These are phyloP conservation scores for Yoshiicerus persimilis DNA, from an alignment of 1,140 invertebrate genomes.

Conservation along the genomic window DNA sequence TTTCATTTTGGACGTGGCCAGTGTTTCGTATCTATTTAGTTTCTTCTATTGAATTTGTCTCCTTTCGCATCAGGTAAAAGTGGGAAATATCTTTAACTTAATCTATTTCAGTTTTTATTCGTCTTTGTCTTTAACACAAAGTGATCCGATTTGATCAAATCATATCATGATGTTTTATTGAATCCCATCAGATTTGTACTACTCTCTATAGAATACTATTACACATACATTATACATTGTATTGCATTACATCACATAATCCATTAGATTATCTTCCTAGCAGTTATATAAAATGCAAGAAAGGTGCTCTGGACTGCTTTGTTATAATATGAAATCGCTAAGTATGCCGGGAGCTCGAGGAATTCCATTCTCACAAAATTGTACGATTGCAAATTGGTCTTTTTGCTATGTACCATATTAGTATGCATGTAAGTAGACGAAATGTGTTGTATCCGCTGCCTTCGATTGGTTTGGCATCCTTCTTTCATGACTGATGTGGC, in stretches of 20 bases:
- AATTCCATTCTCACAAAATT: neutral
- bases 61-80: neutral
- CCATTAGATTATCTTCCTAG: neutral
- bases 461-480: neutral
- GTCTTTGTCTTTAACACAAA: neutral
- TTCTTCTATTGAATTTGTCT: neutral
- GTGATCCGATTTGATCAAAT: neutral
- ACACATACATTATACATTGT: constrained; percentile 34
- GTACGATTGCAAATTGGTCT: neutral
- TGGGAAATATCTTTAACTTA: neutral
- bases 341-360: neutral
- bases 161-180: constrained; percentile 9
- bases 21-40: neutral
- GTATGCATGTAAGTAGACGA: neutral
- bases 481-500: neutral
- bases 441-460: neutral
- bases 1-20: neutral
- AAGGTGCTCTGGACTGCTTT: neutral
- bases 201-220: neutral
- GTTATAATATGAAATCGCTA: neutral
- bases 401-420: neutral
- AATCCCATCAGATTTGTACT: neutral
- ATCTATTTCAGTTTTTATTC: neutral
- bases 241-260: constrained; percentile 36
- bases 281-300: neutral